phyloP scores from a whole-genome alignment of 2,888 invertebrate species.

The Eurytoma californica region DNA sequence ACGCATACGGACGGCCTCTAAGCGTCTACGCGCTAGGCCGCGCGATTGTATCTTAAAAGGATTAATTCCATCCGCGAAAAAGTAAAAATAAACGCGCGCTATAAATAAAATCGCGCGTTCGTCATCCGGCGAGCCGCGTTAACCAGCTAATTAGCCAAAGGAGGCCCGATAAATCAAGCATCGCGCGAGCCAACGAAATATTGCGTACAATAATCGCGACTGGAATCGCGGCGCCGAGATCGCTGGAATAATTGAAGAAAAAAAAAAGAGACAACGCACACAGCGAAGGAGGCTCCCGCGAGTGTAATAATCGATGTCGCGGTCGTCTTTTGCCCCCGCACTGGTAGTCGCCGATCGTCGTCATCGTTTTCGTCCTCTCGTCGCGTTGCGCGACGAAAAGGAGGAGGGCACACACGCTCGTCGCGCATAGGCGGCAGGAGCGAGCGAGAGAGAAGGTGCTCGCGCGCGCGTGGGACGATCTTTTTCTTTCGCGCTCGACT shows the following conservation, averaged over 20 bases:
- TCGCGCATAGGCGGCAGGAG: no score
- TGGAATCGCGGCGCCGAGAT: no score
- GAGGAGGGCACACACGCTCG: no score
- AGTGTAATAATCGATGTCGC: background rate
- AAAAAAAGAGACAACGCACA: background rate
- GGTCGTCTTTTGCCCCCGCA: background rate
- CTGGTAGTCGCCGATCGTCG: no score
- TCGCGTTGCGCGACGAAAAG: no score
- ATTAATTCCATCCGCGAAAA: slow-evolving; percentile 21
- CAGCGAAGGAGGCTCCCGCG: slow-evolving; percentile 3
- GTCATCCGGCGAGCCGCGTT: background rate
- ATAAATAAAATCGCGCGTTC: background rate
- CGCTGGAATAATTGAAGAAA: no score
- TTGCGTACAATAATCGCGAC: no score
- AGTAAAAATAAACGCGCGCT: background rate
- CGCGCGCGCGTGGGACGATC: slow-evolving; percentile 46
- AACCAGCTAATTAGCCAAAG: background rate
- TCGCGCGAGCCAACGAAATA: no score
- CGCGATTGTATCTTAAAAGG: slow-evolving; percentile 27
- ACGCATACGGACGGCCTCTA: slow-evolving; percentile 35
- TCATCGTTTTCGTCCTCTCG: no score
- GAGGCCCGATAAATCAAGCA: background rate
- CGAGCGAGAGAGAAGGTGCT: background rate
- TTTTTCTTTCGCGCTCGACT: slow-evolving; percentile 47
- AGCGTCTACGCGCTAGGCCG: slow-evolving; percentile 16